Evolutionary conservation across 2,888 invertebrate species (phyloP).

Genomic region (Caenorhabditis japonica): DNA sequence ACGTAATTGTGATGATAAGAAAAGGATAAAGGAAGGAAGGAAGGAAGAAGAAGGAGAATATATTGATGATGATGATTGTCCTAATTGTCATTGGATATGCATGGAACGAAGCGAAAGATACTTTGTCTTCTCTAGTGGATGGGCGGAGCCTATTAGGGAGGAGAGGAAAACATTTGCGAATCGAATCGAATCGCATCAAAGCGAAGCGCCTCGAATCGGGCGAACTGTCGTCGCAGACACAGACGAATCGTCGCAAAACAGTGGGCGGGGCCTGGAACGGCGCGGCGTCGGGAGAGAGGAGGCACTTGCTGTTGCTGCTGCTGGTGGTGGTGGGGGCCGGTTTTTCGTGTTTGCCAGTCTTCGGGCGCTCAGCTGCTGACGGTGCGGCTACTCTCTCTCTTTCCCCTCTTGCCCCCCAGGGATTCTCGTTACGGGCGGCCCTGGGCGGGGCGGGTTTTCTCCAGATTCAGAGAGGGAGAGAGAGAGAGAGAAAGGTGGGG

Average conservation of each 20-base stretch:
- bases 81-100: constrained; percentile 46
- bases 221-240: not conserved
- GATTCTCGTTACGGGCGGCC: not conserved
- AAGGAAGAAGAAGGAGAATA: not conserved
- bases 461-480: constrained; percentile 13
- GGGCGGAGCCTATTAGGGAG: no score
- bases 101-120: constrained; percentile 54
- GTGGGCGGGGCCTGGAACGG: constrained; percentile 10
- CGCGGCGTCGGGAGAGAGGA: not conserved
- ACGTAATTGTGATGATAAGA: not conserved
- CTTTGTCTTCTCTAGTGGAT: constrained; percentile 62
- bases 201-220: not conserved
- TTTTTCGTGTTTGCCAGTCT: constrained; percentile 45
- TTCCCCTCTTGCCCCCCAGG: no score
- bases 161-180: no score
- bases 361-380: constrained; percentile 5
- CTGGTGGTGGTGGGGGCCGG: constrained; percentile 28
- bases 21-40: not conserved
- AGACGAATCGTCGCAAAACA: not conserved
- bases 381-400: constrained; percentile 1
- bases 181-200: no score
- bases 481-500: not conserved
- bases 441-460: constrained; percentile 34
- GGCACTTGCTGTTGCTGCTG: not conserved
- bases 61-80: not conserved